Conservation (phyloP, 2,797 vertebrate species). For the Holocentrus rufus region DNA sequence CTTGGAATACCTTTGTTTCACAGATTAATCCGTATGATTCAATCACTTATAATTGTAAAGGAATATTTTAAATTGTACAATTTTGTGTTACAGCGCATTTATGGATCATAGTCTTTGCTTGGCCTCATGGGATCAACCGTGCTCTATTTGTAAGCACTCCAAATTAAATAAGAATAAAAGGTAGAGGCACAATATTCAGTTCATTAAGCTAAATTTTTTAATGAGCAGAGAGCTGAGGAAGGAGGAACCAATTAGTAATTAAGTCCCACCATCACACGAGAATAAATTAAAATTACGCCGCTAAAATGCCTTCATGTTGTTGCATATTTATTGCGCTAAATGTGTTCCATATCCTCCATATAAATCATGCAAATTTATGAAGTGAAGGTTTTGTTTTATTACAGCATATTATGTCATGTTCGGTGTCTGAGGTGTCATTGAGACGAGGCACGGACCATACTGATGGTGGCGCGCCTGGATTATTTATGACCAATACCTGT, state of each 20-base stretch:
- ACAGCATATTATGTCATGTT: slow-evolving; percentile 80
- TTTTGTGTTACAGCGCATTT: not conserved
- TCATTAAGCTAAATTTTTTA: slow-evolving; percentile 79
- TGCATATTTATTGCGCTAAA: slow-evolving; percentile 79
- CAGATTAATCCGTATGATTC: not conserved
- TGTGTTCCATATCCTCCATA: slow-evolving; percentile 65
- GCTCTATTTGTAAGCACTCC: slow-evolving; percentile 23
- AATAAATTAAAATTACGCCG: slow-evolving; percentile 68
- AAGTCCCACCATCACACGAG: slow-evolving; percentile 64
- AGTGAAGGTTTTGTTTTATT: slow-evolving; percentile 80
- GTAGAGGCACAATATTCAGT: slow-evolving; percentile 68
- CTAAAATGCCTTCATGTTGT: slow-evolving; percentile 71
- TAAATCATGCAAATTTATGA: slow-evolving; percentile 83
- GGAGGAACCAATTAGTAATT: slow-evolving; percentile 75
- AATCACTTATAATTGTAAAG: not conserved
- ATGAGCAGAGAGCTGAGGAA: slow-evolving; percentile 67
- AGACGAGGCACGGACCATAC: slow-evolving; percentile 65
- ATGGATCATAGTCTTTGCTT: not conserved
- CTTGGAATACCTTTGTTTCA: no score
- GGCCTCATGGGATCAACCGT: not conserved
- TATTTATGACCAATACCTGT: slow-evolving; percentile 78
- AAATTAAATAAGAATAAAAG: slow-evolving; percentile 57
- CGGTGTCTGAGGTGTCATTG: slow-evolving; percentile 72
- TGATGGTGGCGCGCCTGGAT: slow-evolving; percentile 41
- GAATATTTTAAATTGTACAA: not conserved